Evolutionary conservation across 2,888 invertebrate genomes (phyloP), one percentile per base, ranked within the genome.

Genomic region (Netelia inedita): DNA sequence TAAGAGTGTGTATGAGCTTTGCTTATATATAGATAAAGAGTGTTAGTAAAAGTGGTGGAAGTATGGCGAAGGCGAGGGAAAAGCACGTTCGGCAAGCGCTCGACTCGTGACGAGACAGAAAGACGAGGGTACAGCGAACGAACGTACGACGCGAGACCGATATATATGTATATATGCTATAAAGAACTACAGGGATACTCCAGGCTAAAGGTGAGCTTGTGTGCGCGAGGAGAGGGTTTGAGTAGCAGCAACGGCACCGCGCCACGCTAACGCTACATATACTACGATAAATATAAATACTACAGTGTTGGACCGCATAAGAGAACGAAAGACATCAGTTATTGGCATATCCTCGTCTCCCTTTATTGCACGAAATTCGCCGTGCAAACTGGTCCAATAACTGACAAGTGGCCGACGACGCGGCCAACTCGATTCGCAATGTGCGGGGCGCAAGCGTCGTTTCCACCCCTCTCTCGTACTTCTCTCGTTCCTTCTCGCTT

Each of bases 1-100:
- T 61, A 61, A 79, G 71, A 65, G 79, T 63, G 43, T 21, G 8
- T 61, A 19, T 85, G 87, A 82, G 72, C 88, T 89, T 87, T 87
- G 85, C 88, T 57, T 53, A n/a, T 55, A 9, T 50, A 16, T 59
- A n/a, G 35, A 57, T 41, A 63, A 53, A 21, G 43, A 65, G 41
- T 16, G 43, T 46, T 16, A 68, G 69, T 55, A 35, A 57, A 63
- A 74, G 46, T 23, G 71, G 63, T 65, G 63, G 55, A 75, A 68
- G 79, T 82, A 79, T 55, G 46, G 75, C 53, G 43, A 68, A 55
- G 71, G 41, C 78, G 61, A 75, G 59, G 75, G 57, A 82, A 79
- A 79, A 79, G 79, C 79, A 85, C 78, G 85, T 85, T 85, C 79
- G 63, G 55, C 61, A 50, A 41, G 66, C 63, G 68, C 63, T 81